A percentile compares a stretch with the other conserved stretches of the same genome.
These are phyloP conservation scores for Ramphastos sulfuratus DNA, from an alignment of 2,113 vertebrate genomes.

Conservation along the genomic window DNA sequence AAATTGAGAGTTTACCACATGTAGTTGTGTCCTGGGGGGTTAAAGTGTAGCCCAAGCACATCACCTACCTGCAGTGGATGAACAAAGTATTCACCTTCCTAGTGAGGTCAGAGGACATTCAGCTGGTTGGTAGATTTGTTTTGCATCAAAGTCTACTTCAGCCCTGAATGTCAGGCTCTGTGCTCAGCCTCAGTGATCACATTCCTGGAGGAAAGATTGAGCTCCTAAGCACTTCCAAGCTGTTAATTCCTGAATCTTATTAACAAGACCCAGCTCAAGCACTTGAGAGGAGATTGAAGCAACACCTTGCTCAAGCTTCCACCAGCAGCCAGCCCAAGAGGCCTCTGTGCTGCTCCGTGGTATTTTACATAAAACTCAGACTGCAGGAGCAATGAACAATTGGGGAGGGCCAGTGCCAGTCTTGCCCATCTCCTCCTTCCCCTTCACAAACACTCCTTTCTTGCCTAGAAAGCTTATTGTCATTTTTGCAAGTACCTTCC, in stretches of 20 bases:
- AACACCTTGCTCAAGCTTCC: neutral
- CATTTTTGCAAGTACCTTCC: neutral
- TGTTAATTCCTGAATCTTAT: conserved; percentile 48
- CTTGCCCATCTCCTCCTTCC: neutral
- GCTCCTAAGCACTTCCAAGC: conserved; percentile 24
- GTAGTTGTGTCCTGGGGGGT: neutral
- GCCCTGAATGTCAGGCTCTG: conserved; percentile 7
- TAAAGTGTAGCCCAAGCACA: neutral
- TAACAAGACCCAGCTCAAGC: conserved; percentile 18
- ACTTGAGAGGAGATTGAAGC: neutral
- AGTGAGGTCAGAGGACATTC: neutral
- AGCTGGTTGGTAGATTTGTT: neutral
- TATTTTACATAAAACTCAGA: neutral
- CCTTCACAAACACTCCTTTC: neutral
- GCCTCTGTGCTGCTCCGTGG: neutral
- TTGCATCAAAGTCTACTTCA: neutral
- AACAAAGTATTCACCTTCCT: neutral
- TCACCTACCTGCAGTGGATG: accelerated
- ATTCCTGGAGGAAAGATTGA: neutral
- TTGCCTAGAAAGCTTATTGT: neutral
- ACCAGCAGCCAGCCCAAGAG: neutral
- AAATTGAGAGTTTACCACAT: accelerated
- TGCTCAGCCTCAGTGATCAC: neutral
- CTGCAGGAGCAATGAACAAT: neutral
- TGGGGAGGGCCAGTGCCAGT: neutral